Percentiles rank a stretch among this genome's conserved stretches.
Conservation (phyloP, 2,113 vertebrate genomes). For the Eolophus roseicapilla region DNA sequence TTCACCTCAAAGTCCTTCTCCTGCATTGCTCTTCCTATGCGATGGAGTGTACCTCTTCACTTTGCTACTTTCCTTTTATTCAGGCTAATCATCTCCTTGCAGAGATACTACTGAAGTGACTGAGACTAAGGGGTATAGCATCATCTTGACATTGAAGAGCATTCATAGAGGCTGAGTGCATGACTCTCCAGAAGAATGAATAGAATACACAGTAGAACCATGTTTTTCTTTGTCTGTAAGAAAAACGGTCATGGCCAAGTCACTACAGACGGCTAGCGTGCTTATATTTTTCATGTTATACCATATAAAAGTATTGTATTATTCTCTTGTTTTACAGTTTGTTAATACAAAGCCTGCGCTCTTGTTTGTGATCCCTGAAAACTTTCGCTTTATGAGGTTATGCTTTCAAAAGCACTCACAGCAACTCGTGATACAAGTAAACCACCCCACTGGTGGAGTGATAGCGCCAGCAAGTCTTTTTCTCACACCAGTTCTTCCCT, state of each 20-base stretch:
- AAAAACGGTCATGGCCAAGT: conserved; percentile 7
- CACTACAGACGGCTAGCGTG: neutral
- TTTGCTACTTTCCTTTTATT: conserved; percentile 56
- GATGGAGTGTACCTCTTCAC: conserved; percentile 43
- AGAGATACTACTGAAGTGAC: conserved; percentile 29
- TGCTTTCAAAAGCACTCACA: neutral
- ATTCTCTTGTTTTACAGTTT: neutral
- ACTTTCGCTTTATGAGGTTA: neutral
- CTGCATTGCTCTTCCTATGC: conserved; percentile 5
- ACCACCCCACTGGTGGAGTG: neutral
- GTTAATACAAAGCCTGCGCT: neutral
- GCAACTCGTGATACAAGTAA: neutral
- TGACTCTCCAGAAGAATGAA: conserved; percentile 43
- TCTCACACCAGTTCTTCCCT: neutral
- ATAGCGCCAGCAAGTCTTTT: neutral
- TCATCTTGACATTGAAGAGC: conserved; percentile 51
- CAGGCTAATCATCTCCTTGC: conserved; percentile 34
- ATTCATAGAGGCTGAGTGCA: conserved; percentile 55
- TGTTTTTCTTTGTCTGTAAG: conserved; percentile 25
- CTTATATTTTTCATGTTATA: conserved; percentile 2
- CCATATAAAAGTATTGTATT: neutral
- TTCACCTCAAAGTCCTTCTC: neutral
- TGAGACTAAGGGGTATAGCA: conserved; percentile 36
- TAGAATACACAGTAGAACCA: conserved; percentile 29
- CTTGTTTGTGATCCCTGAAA: neutral